Conservation (phyloP, 2,888 invertebrate genomes). For the Margaritifera margaritifera region DNA sequence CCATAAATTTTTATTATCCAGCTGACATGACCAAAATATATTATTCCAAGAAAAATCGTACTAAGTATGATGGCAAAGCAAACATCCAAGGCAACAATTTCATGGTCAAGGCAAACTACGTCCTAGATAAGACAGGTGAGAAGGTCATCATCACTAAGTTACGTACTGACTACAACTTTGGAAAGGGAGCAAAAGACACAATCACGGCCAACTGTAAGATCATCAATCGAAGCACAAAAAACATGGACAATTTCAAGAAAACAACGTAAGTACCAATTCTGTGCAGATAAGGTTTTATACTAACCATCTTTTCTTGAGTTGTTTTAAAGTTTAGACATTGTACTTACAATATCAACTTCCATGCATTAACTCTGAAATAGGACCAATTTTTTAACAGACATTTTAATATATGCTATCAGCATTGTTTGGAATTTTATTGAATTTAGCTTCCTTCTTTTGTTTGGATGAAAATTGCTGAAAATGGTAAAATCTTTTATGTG, state of each 20-base stretch:
- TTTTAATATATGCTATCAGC: no score
- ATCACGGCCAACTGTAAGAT: conserved; percentile 39
- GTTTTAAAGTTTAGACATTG: no score
- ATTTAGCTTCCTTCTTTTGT: no score
- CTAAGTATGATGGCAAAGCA: conserved; percentile 19
- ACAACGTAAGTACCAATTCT: conserved; percentile 37
- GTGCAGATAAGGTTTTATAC: not conserved
- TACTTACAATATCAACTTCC: no score
- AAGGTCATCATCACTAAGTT: conserved; percentile 29
- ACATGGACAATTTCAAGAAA: conserved; percentile 28
- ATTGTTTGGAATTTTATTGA: no score
- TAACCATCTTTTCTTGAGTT: not conserved
- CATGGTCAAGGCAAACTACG: conserved; percentile 19
- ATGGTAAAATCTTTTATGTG: no score
- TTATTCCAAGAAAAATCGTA: conserved; percentile 25
- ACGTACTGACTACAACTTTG: conserved; percentile 44
- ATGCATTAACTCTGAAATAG: no score
- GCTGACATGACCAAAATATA: conserved; percentile 14
- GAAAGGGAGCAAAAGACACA: conserved; percentile 38
- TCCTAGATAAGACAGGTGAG: conserved; percentile 26
- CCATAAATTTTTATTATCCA: not conserved
- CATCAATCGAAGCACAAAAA: conserved; percentile 31
- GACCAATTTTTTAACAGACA: no score
- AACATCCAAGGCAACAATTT: conserved; percentile 27
- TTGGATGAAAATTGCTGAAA: no score